Conservation (phyloP, 1,140 invertebrate species). For the Listronotus oregonensis region DNA sequence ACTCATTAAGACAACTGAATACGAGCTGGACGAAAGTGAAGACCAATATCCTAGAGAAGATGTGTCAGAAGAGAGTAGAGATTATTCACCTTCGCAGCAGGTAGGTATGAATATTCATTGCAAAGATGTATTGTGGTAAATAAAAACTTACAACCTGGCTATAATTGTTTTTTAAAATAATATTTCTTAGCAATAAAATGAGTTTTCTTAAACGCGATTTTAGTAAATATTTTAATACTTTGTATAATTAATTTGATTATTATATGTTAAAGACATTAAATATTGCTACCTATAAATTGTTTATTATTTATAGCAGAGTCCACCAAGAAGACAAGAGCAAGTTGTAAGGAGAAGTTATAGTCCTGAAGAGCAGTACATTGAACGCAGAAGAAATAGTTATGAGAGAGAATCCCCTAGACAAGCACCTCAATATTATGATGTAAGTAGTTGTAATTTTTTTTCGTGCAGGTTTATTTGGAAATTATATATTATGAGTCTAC, state of each 20-base stretch:
- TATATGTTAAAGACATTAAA: too few species aligned
- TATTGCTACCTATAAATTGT: background rate
- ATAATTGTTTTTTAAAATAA: too few species aligned
- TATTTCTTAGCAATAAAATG: too few species aligned
- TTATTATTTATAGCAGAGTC: slow-evolving; percentile 38
- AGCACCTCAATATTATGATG: slow-evolving; percentile 48
- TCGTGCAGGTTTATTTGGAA: too few species aligned
- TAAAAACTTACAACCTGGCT: too few species aligned
- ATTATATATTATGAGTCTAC: too few species aligned
- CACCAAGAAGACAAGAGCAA: slow-evolving; percentile 41
- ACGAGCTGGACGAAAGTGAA: slow-evolving; percentile 50
- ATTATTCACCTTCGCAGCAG: slow-evolving; percentile 47
- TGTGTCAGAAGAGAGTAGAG: slow-evolving; percentile 44
- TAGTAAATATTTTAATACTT: too few species aligned
- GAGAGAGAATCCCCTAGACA: slow-evolving; percentile 49
- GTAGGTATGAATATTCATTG: slow-evolving; percentile 32
- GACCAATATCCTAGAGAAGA: slow-evolving; percentile 48
- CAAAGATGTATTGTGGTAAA: too few species aligned
- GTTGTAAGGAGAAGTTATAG: slow-evolving; percentile 44
- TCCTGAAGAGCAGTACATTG: slow-evolving; percentile 49
- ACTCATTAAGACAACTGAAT: slow-evolving; percentile 40
- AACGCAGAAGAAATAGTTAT: slow-evolving; percentile 48
- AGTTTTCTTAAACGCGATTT: too few species aligned
- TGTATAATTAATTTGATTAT: too few species aligned
- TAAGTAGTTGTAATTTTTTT: slow-evolving; percentile 37